A percentile compares a stretch with the other conserved stretches of the same genome.
Conservation (phyloP, 2,113 vertebrate genomes). For the Sebastes schlegelii region DNA sequence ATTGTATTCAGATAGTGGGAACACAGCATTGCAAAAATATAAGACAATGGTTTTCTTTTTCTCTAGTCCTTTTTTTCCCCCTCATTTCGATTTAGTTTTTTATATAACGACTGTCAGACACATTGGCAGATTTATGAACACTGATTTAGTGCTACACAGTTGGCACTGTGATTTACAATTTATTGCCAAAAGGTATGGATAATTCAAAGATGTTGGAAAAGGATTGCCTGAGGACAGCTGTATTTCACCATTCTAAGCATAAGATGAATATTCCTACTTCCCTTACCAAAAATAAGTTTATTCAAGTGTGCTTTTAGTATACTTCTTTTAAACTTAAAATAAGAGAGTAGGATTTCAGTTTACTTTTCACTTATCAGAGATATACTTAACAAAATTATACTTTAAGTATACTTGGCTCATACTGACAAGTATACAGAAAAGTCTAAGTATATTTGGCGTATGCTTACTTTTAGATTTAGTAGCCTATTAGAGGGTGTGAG, state of each 20-base stretch:
- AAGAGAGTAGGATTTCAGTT: too few relatives aligned
- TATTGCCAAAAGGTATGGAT: background rate
- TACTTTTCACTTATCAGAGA: too few relatives aligned
- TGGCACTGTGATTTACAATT: background rate
- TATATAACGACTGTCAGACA: conserved; percentile 7
- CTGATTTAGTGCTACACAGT: background rate
- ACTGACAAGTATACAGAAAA: too few relatives aligned
- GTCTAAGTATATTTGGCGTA: too few relatives aligned
- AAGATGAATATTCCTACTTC: background rate
- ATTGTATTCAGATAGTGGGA: conserved; percentile 50
- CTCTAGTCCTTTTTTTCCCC: conserved; percentile 25
- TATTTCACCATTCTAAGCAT: background rate
- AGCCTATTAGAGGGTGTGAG: too few relatives aligned
- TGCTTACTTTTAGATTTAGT: too few relatives aligned
- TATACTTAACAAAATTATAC: too few relatives aligned
- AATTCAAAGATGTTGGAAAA: background rate
- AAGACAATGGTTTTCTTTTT: conserved; percentile 39
- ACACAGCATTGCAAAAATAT: conserved; percentile 31
- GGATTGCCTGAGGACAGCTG: background rate
- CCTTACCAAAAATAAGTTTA: too few relatives aligned
- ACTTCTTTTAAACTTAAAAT: too few relatives aligned
- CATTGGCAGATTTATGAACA: conserved; percentile 24
- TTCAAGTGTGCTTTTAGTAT: too few relatives aligned
- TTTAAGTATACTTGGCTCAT: too few relatives aligned
- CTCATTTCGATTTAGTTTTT: conserved; percentile 30